Percentiles rank a stretch among this genome's conserved stretches.
Evolutionary conservation across 2,797 vertebrate species (phyloP).

Genomic region (Xyrichtys novacula): DNA sequence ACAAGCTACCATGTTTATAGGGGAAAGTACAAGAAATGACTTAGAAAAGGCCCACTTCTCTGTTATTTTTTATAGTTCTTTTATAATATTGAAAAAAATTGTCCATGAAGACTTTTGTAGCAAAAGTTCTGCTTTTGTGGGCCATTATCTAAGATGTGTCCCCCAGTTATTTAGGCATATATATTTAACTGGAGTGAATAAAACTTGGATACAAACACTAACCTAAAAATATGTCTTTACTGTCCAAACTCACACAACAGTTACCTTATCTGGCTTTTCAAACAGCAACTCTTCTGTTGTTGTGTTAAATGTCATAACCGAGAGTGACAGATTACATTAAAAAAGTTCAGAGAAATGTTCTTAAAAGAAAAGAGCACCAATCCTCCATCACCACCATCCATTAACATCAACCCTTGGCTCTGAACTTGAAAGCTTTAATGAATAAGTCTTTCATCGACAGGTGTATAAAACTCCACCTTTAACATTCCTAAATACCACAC

Average conservation of each 20-base stretch:
- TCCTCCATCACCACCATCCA: slow-evolving; percentile 65
- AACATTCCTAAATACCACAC: slow-evolving; percentile 47
- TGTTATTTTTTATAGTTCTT: too few relatives aligned
- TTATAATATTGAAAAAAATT: too few relatives aligned
- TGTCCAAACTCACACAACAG: not conserved
- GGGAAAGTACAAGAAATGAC: too few relatives aligned
- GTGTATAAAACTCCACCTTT: slow-evolving; percentile 52
- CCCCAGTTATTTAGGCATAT: too few relatives aligned
- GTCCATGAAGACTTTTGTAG: too few relatives aligned
- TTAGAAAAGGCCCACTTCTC: too few relatives aligned
- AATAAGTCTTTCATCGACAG: slow-evolving; percentile 66
- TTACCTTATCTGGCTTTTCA: not conserved
- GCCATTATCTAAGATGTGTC: too few relatives aligned
- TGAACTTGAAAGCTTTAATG: slow-evolving; percentile 67
- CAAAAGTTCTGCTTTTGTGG: too few relatives aligned
- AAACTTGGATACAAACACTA: not conserved
- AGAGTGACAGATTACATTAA: slow-evolving; percentile 1
- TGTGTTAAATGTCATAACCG: not conserved
- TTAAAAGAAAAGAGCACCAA: slow-evolving; percentile 35
- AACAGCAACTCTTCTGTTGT: not conserved
- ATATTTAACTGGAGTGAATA: not conserved
- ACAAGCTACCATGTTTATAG: too few relatives aligned
- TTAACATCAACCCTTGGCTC: slow-evolving; percentile 55
- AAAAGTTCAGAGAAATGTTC: slow-evolving; percentile 7
- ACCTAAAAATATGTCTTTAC: not conserved